Evolutionary conservation across 2,113 vertebrate species (phyloP), one percentile per base, ranked within the genome.

Genomic region (Brachyhypopomus gauderio): DNA sequence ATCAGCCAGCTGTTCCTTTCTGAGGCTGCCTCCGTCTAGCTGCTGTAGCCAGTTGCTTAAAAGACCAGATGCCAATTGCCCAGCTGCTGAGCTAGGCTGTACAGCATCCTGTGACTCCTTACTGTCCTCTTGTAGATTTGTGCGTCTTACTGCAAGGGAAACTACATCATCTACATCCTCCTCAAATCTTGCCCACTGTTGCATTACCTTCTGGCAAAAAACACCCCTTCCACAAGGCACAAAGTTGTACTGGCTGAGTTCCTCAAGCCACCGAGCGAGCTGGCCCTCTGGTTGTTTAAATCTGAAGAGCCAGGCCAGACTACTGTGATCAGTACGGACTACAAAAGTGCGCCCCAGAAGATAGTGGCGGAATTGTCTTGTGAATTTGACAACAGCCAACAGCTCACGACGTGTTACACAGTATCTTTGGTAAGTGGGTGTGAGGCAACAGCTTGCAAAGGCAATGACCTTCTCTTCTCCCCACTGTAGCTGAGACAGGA

Each of bases 161-260:
- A n/a, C n/a, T 56, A 11, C 52, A 56, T 16, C 19, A 56, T 56
- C 3, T 56, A 56, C 9, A 56, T 56, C 9, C 52, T 56, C 52
- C 19, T 56, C 52, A 56, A 56, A 56, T 11, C 52, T 56, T 11
- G 3, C 52, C 52, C 52, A 56, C 52, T 56, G 3, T 16, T 11
- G 9, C 3, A 16, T 11, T 11, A 56, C 2, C 19, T 56, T 56
- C 52, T 56, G 52, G 8, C 52, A 56, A 17, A 56, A 56, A 56
- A 11, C 12, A 56, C 52, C 12, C 9, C 3, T 17, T 56, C 52
- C 19, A 2, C 52, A 56, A 56, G 52, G 52, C 52, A 70, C 20
- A 70, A 70, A 20, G 14, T 70, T 70, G 30, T 70, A 70, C 19
- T 45, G 67, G 36, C 67, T 70, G 30, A 38, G 36, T 70, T 70